Conservation (phyloP, 2,888 invertebrate species). For the Lamproptera curius region DNA sequence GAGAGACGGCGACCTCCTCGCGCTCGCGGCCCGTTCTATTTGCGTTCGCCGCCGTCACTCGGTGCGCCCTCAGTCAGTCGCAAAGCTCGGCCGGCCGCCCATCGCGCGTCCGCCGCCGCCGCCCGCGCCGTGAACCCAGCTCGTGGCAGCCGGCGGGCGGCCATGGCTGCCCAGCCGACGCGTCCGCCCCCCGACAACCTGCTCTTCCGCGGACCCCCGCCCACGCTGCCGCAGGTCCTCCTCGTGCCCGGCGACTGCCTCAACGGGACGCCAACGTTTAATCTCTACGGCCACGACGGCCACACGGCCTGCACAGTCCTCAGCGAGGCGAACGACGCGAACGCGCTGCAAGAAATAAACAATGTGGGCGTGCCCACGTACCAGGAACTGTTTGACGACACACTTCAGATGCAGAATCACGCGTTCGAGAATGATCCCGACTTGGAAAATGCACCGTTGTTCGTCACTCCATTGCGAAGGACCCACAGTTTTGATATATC, state of each 20-base stretch:
- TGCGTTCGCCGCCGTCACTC: conserved; percentile 76
- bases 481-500: conserved; percentile 69
- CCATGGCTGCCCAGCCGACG: conserved; percentile 73
- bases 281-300: conserved; percentile 67
- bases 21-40: conserved; percentile 75
- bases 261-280: conserved; percentile 61
- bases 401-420: conserved; percentile 38
- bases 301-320: conserved; percentile 37
- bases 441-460: conserved; percentile 40
- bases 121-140: conserved; percentile 28
- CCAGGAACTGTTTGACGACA: conserved; percentile 43
- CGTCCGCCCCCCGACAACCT: conserved; percentile 71
- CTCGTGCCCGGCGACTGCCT: conserved; percentile 65
- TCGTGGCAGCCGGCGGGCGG: conserved; percentile 58
- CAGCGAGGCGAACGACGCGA: conserved; percentile 52
- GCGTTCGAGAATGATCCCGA: conserved; percentile 41
- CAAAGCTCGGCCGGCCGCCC: conserved; percentile 71
- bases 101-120: conserved; percentile 61
- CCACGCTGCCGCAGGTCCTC: conserved; percentile 69
- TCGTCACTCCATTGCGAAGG: conserved; percentile 52
- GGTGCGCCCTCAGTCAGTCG: conserved; percentile 76
- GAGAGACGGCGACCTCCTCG: conserved; percentile 76
- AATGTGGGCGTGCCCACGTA: conserved; percentile 67
- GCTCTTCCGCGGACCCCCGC: conserved; percentile 70
- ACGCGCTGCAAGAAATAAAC: conserved; percentile 66